phyloP scores from a whole-genome alignment of 2,888 invertebrate genomes.

The Hanleya hanleyi region DNA sequence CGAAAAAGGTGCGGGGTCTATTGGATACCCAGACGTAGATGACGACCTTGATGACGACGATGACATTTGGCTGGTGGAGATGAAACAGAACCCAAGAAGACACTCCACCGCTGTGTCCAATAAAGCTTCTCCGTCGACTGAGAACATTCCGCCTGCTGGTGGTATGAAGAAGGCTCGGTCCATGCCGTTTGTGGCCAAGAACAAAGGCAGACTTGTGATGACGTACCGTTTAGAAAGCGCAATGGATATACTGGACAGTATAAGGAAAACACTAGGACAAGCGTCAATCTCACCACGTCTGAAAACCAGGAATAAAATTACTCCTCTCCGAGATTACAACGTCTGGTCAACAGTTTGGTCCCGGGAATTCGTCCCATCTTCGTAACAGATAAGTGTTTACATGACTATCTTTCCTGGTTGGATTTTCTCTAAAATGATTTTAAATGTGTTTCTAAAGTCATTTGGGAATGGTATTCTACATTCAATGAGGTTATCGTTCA shows the following conservation, averaged over 20 bases:
- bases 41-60: conserved; percentile 10
- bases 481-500: no score
- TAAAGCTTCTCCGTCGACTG: background rate
- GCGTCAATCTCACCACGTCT: conserved; percentile 53
- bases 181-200: conserved; percentile 33
- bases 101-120: background rate
- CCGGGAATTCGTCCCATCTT: no score
- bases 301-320: conserved; percentile 24
- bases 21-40: conserved; percentile 39
- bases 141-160: background rate
- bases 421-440: no score
- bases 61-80: background rate
- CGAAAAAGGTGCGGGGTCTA: conserved; percentile 39
- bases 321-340: conserved; percentile 87
- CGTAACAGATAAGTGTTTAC: no score
- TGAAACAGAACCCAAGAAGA: background rate
- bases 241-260: conserved; percentile 66
- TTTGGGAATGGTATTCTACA: no score
- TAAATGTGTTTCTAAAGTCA: no score
- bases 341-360: conserved; percentile 93
- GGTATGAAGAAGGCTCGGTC: conserved; percentile 14
- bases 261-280: conserved; percentile 45
- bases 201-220: conserved; percentile 53
- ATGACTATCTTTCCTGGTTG: no score
- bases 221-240: conserved; percentile 63